Evolutionary conservation across 2,888 invertebrate genomes (phyloP).

Genomic region (Norana najaformis): DNA sequence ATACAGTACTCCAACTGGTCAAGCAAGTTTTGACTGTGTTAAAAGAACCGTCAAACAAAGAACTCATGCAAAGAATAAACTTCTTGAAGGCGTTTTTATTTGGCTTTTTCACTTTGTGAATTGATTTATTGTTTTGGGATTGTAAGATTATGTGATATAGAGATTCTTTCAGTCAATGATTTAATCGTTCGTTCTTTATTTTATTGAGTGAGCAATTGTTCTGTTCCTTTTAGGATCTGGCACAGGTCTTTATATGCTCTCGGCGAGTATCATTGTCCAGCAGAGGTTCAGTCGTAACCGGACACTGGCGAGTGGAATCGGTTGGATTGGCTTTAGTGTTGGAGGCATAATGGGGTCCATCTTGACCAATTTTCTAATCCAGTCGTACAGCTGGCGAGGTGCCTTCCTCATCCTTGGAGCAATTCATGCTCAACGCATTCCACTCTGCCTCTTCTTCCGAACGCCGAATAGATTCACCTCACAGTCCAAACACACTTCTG

Average conservation of each 20-base stretch:
- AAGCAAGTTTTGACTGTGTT: no score
- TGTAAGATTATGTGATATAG: no score
- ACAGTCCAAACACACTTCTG: background rate
- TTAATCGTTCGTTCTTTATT: no score
- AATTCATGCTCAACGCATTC: background rate
- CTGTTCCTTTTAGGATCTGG: background rate
- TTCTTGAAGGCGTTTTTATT: no score
- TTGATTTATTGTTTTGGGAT: no score
- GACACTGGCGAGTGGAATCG: background rate
- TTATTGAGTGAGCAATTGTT: no score
- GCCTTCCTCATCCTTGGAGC: background rate
- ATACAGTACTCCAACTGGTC: no score
- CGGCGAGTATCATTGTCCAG: background rate
- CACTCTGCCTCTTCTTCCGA: background rate
- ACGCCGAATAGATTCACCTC: background rate
- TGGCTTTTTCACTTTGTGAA: no score
- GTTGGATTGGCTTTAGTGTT: background rate
- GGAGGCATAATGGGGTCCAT: background rate
- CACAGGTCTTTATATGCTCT: background rate
- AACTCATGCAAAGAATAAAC: no score
- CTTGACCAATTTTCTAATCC: background rate
- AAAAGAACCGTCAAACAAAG: no score
- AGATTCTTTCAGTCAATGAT: no score
- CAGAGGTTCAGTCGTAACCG: conserved; percentile 13
- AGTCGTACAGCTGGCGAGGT: conserved; percentile 3